Evolutionary conservation across 2,113 vertebrate genomes (phyloP), one percentile per base, ranked within the genome.

Genomic region (Cnemophilus loriae): DNA sequence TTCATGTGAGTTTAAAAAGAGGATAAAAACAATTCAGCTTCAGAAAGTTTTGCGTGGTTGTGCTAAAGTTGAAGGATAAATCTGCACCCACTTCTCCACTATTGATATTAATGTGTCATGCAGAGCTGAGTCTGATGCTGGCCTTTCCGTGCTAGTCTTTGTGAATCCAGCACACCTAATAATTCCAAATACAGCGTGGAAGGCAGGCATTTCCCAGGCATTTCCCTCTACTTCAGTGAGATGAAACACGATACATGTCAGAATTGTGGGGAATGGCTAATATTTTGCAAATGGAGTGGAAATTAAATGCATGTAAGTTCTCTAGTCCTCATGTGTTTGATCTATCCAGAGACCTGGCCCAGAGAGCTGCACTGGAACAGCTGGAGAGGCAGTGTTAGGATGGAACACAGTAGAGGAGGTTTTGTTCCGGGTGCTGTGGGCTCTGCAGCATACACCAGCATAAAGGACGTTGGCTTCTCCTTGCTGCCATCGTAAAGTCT

Each of bases 11-110:
- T 86, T 95, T 95, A 84, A 84, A 84, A 87, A 81, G 18, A 56
- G 56, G 50, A 60, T 70, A 32, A 91, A 93, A 96, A 79, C 59
- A 97, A 89, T 68, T 87, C 84, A 96, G 70, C 78, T 83, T 77
- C 82, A 84, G 47, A 52, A 49, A 80, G 56, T 86, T 91, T 74
- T 49, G 56, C 89, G 91, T 87, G 80, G 57, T 78, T 82, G 44
- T 95, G 81, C 71, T 96, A 65, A 61, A 74, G 44, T 33, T 76
- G 88, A 86, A 94, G 68, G 42, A 53, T 50, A 74, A 87, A 88
- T 91, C 88, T 97, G 41, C 41, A 75, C 84, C 41, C 41, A 35
- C 56, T 93, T 97, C 65, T 84, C 46, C 44, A 19, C 56, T 89
- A 1, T 61, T 75, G 91, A 91, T 84, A 18, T 19, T 33, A 23